Evolutionary conservation across 2,888 invertebrate species (phyloP).

Genomic region (Pemphredon lugubris): DNA sequence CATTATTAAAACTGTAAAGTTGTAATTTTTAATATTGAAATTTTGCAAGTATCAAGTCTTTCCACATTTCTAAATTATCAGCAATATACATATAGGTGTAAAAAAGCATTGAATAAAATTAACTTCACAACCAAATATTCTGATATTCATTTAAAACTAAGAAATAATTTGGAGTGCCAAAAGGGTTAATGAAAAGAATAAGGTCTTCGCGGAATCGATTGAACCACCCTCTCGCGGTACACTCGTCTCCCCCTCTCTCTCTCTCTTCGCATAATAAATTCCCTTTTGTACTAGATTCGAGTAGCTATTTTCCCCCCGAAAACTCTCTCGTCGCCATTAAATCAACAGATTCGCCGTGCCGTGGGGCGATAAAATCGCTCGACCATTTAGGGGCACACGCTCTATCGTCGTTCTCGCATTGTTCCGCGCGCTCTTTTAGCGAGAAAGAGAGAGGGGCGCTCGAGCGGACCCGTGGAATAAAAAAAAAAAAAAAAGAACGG

Average conservation of each 20-base stretch:
- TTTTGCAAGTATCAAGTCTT: no score
- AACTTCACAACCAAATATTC: no score
- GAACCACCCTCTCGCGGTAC: no score
- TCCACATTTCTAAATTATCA: no score
- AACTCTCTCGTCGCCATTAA: background rate
- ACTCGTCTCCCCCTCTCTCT: background rate
- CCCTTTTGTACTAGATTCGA: background rate
- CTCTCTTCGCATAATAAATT: background rate
- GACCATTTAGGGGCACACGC: conserved; percentile 1
- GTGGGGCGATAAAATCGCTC: conserved; percentile 10
- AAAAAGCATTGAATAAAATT: no score
- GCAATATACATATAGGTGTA: no score
- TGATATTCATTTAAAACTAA: no score
- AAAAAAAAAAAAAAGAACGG: no score
- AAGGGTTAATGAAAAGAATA: no score
- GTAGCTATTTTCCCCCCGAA: background rate
- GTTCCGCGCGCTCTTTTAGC: conserved; percentile 19
- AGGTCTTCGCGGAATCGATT: no score
- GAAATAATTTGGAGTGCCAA: background rate
- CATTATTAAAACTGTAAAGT: no score
- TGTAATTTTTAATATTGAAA: no score
- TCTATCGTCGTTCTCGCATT: conserved; percentile 26
- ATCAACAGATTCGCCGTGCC: conserved; percentile 4
- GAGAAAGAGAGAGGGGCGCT: conserved; percentile 11
- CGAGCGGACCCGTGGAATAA: conserved; percentile 30